These are phyloP conservation scores for Merluccius polli DNA, from an alignment of 2,797 vertebrate species.

Conservation along the genomic window DNA sequence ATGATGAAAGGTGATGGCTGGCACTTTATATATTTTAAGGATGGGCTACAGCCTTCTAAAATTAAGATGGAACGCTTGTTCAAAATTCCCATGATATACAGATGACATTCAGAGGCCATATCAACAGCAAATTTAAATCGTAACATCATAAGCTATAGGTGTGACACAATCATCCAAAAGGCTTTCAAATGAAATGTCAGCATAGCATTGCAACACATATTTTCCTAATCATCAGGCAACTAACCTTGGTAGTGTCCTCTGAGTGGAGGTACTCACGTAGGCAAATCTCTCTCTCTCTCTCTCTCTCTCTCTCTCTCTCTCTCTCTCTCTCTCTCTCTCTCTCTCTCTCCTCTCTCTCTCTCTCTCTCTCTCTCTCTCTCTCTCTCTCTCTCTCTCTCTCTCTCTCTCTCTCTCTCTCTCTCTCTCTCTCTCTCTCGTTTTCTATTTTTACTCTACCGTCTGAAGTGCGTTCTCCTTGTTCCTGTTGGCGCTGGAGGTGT, in stretches of 20 bases:
- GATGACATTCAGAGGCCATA: too few relatives aligned
- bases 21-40: not conserved
- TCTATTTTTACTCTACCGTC: constrained; percentile 68
- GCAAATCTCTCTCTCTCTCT: not conserved
- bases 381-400: too few relatives aligned
- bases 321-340: too few relatives aligned
- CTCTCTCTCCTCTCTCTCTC: too few relatives aligned
- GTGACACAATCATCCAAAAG: not conserved
- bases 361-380: too few relatives aligned
- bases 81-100: not conserved
- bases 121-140: not conserved
- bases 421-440: too few relatives aligned
- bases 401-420: not conserved
- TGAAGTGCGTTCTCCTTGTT: constrained; percentile 64
- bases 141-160: not conserved
- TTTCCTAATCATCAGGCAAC: not conserved
- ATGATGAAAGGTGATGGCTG: not conserved
- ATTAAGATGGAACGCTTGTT: too few relatives aligned
- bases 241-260: not conserved
- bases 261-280: not conserved
- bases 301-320: too few relatives aligned
- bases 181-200: not conserved
- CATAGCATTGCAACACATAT: not conserved
- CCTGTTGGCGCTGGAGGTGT: constrained; percentile 46
- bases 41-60: not conserved